Base-by-base conservation (phyloP, 2,888 invertebrate genomes). In the Tiliacea citrago region DNA sequence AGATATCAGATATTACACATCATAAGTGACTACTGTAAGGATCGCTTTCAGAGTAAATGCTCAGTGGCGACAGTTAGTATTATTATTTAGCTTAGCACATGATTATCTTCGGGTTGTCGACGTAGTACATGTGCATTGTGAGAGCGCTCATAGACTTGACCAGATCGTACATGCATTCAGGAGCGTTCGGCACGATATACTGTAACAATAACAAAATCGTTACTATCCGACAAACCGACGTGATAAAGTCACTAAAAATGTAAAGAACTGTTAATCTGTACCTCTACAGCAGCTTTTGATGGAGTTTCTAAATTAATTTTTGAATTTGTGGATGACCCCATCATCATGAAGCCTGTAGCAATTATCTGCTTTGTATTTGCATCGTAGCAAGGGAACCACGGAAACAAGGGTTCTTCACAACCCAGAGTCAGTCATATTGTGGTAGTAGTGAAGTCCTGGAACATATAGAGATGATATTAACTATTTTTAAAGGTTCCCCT, bases 251-350 rank as follows among this genome's bases (percentile, higher is more conserved):
- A 60, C 60, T 12, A 35, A 35, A 6, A 21, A 58, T 18, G 18
- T 35, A 29, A 29, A 29, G 10, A 18, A 58, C 16, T 29, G 57
- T 18, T 9, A 35, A 24, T 51, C 21, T 21, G 18, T 68, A 68
- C 68, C 63, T 45, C 0, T 7, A 67, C 51, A 13, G 3, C 66
- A 0, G 0, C 0, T 45, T 0, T 2, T 2, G 0, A 0, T 18
- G 68, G 68, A 1, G 0, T 0, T 63, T 68, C 68, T 8, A 0
- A 18, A 8, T 0, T 3, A n/a, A n/a, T n/a, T 0, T 0, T 0
- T 6, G 4, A 12, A 6, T 21, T 21, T 7, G 0, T 0, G 1
- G 21, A 29, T 18, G 0, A 1, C 12, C 53, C 67, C 1, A 21
- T 0, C 4, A 8, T 0, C 68, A 68, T 60, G 0, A 29, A 4